Evolutionary conservation across 1,140 invertebrate genomes (phyloP), one percentile per base, ranked within the genome.

Genomic region (Saxidomus purpurata): DNA sequence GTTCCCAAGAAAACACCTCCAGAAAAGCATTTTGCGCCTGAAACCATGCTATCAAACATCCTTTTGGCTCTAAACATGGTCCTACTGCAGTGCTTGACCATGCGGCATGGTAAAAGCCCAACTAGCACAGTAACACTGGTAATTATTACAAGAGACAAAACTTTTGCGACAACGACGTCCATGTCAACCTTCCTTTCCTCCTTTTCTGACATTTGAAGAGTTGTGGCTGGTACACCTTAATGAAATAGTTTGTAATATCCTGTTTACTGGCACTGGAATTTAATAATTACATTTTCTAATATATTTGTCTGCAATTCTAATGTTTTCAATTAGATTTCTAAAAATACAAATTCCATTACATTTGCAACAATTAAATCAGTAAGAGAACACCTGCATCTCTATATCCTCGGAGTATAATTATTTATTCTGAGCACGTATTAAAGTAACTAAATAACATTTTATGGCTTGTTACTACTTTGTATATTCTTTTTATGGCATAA

Each of bases 1-100:
- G 96, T 96, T 15, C 95, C 96, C 19, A 97, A 94, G 92, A 97
- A 97, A 61, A 97, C 96, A 59, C 97, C 97, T 19, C 96, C 97
- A 52, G 97, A 96, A 91, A 97, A 97, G 91, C 97, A 95, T 52
- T 93, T 93, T 40, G 94, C 91, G 25, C 94, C 92, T 71, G 91
- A 93, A 47, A 95, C 91, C 34, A 94, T 90, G 80, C 92, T 92
- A 83, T 95, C 93, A 52, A 93, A 90, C 0, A 91, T 87, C 38
- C 89, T 85, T n/a, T 92, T 92, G 61, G 89, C 83, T 63, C 87
- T 89, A 19, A 92, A 90, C 79, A 95, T 92, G 22, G 89, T 79
- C 69, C 91, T 86, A 4, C 93, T 92, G 28, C 90, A 90, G 77
- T 93, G 91, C 17, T 92, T 91, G 43, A 93, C 90, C 0, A 95